Evolutionary conservation across 2,888 invertebrate species (phyloP).

Genomic region (Andrena haemorrhoa): DNA sequence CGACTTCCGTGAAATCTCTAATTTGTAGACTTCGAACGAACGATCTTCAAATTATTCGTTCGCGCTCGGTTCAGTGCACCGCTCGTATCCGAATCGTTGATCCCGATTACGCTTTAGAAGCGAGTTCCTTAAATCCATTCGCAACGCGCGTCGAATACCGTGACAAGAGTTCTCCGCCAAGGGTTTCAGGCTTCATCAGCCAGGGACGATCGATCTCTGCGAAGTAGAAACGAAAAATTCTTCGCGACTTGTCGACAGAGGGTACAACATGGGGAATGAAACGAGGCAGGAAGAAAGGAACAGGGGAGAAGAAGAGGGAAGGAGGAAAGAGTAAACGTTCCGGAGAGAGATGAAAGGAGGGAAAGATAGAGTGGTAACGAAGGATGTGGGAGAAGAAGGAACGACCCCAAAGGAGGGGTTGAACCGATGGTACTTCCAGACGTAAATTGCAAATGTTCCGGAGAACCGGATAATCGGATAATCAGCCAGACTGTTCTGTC

Average conservation of each 20-base stretch:
- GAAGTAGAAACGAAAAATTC: conserved; percentile 66
- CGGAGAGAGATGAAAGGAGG: not conserved
- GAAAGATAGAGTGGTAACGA: conserved; percentile 35
- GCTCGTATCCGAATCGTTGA: not conserved
- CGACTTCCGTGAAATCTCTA: not conserved
- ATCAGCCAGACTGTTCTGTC: conserved; percentile 82
- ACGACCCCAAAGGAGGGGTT: conserved; percentile 54
- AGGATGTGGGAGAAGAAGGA: conserved; percentile 59
- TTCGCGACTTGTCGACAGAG: conserved; percentile 50
- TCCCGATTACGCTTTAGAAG: conserved; percentile 21
- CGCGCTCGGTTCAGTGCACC: conserved; percentile 15
- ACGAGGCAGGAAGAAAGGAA: conserved; percentile 14
- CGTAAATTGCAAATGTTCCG: conserved; percentile 81
- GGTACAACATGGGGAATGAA: conserved; percentile 24
- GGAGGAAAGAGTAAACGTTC: not conserved
- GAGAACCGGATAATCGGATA: conserved; percentile 83
- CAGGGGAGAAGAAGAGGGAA: conserved; percentile 3
- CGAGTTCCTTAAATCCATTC: not conserved
- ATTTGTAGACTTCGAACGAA: conserved; percentile 20
- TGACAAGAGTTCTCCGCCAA: not conserved
- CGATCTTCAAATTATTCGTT: conserved; percentile 10
- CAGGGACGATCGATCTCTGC: conserved; percentile 36
- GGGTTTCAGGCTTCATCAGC: conserved; percentile 24
- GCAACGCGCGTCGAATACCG: not conserved
- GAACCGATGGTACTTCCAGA: conserved; percentile 73